Conservation (phyloP, 1,140 invertebrate species). For the Phthorimaea operculella region DNA sequence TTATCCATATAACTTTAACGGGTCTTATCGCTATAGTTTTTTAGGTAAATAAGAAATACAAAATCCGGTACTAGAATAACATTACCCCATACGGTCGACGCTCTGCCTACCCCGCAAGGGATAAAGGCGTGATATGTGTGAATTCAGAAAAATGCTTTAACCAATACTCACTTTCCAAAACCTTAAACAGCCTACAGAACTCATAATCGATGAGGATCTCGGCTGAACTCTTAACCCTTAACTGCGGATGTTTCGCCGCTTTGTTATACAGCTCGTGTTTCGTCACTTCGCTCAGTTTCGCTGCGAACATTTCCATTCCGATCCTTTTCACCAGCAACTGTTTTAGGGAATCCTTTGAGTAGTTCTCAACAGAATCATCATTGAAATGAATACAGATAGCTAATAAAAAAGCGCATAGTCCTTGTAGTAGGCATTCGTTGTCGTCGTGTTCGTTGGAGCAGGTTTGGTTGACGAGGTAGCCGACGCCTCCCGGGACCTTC, state of each 20-base stretch:
- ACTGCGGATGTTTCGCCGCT: slow-evolving; percentile 93
- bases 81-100: too few species aligned
- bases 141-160: neutral
- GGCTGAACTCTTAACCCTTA: slow-evolving; percentile 76
- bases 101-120: too few species aligned
- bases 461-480: slow-evolving; percentile 84
- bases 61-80: too few species aligned
- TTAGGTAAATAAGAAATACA: too few species aligned
- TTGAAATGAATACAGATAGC: slow-evolving; percentile 95
- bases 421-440: slow-evolving; percentile 84
- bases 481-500: slow-evolving; percentile 84
- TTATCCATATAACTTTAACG: too few species aligned
- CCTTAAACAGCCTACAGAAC: slow-evolving; percentile 91
- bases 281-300: slow-evolving; percentile 87
- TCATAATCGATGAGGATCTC: slow-evolving; percentile 95
- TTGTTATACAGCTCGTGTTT: slow-evolving; percentile 91
- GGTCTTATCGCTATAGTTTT: too few species aligned
- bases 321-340: slow-evolving; percentile 92
- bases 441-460: slow-evolving; percentile 86
- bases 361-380: slow-evolving; percentile 84
- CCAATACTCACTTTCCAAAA: slow-evolving; percentile 72
- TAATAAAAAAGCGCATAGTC: slow-evolving; percentile 93
- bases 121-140: too few species aligned
- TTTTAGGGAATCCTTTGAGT: slow-evolving; percentile 81
- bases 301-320: slow-evolving; percentile 76